A percentile compares a stretch with the other conserved stretches of the same genome.
phyloP scores from a whole-genome alignment of 1,140 invertebrate species.

The Drosophila bifasciata region DNA sequence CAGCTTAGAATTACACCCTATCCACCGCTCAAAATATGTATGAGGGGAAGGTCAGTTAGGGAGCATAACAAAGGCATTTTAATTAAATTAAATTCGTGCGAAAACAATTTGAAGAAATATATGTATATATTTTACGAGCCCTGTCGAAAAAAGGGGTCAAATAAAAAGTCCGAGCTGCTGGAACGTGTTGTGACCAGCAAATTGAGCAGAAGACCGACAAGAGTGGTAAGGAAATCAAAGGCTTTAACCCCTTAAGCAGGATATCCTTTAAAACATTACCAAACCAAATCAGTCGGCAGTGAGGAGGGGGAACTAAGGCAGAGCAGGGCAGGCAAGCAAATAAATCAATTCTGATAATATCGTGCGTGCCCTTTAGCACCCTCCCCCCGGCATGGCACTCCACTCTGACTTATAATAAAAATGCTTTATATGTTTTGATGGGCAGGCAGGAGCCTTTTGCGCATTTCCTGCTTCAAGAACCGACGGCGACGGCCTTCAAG shows the following conservation, averaged over 20 bases:
- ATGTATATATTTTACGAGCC: constrained; percentile 38
- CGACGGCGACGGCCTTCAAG: constrained; percentile 20
- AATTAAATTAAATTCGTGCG: constrained; percentile 76
- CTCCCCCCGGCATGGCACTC: constrained; percentile 5
- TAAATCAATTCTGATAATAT: constrained; percentile 80
- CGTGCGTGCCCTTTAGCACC: constrained; percentile 48
- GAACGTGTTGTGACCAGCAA: constrained; percentile 68
- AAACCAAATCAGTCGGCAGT: neutral
- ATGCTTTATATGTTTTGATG: constrained; percentile 76
- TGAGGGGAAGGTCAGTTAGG: neutral
- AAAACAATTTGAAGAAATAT: constrained; percentile 68
- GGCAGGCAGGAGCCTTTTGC: constrained; percentile 13
- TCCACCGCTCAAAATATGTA: no score
- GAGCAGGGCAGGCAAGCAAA: constrained; percentile 44
- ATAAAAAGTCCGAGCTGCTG: constrained; percentile 62
- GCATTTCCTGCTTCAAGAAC: constrained; percentile 1
- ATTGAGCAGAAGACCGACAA: constrained; percentile 44
- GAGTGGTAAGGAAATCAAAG: constrained; percentile 44
- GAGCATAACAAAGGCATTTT: constrained; percentile 49
- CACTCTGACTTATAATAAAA: constrained; percentile 67
- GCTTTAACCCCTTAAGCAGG: constrained; percentile 44
- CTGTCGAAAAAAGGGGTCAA: constrained; percentile 18
- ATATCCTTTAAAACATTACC: constrained; percentile 38
- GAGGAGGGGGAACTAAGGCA: neutral
- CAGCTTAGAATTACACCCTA: no score